A percentile compares a stretch with the other conserved stretches of the same genome.
Evolutionary conservation across 2,113 vertebrate species (phyloP).

Genomic region (Cyphomyrus plagiostoma): DNA sequence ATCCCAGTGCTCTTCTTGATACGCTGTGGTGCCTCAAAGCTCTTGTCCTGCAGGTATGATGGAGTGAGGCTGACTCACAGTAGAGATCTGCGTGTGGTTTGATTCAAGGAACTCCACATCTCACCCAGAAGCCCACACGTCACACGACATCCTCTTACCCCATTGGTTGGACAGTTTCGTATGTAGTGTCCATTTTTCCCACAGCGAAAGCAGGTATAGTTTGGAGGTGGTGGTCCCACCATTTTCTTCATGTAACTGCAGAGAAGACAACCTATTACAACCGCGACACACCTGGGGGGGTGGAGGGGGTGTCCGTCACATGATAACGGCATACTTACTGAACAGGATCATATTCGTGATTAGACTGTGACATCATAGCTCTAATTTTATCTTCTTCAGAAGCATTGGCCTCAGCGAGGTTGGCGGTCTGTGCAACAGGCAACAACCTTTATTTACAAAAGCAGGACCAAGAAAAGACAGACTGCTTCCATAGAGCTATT

Average conservation of each 20-base stretch:
- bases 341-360: constrained; percentile 86
- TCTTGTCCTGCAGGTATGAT: constrained; percentile 75
- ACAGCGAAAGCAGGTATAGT: constrained; percentile 91
- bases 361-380: constrained; percentile 90
- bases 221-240: constrained; percentile 71
- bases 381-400: constrained; percentile 98
- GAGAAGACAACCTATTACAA: constrained; percentile 16
- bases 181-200: constrained; percentile 91
- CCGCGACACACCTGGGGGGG: not conserved
- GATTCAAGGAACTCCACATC: not conserved
- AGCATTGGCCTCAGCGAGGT: constrained; percentile 88
- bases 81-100: not conserved
- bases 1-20: constrained; percentile 97
- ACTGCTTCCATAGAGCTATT: constrained; percentile 60
- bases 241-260: constrained; percentile 85
- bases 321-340: constrained; percentile 70
- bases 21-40: constrained; percentile 73
- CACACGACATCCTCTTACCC: constrained; percentile 64
- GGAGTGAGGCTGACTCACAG: not conserved
- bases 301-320: not conserved
- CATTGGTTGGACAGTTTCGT: constrained; percentile 85
- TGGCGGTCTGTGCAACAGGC: constrained; percentile 87
- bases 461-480: constrained; percentile 40
- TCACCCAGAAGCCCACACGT: not conserved
- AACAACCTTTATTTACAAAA: constrained; percentile 69